Evolutionary conservation across 2,888 invertebrate species (phyloP).

Genomic region (Mesochorus sp.): DNA sequence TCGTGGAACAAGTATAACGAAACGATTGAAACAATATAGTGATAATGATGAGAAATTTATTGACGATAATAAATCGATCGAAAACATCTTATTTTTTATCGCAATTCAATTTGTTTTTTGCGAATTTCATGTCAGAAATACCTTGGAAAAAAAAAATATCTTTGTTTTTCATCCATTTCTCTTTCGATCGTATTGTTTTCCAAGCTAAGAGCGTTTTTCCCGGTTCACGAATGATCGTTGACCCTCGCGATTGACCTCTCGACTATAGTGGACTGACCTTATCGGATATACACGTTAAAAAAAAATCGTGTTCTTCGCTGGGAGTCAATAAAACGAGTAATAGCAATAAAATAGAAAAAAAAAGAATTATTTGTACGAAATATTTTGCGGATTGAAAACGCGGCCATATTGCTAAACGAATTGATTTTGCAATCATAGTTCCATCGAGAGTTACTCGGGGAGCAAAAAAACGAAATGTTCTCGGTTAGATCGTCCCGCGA

Average conservation of each 20-base stretch:
- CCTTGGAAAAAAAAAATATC: background rate
- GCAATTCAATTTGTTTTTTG: background rate
- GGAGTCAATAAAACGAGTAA: no score
- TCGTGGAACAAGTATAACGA: no score
- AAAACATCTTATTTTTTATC: background rate
- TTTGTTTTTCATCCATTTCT: background rate
- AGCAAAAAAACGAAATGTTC: background rate
- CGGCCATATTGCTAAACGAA: no score
- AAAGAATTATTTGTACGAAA: no score
- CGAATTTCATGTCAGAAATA: background rate
- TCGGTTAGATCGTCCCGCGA: no score
- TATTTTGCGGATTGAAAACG: no score
- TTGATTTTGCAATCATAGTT: no score
- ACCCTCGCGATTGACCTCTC: constrained; percentile 42
- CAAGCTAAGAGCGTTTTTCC: constrained; percentile 19
- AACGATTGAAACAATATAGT: no score
- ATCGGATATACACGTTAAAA: constrained; percentile 13
- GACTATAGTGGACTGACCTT: constrained; percentile 20
- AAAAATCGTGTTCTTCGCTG: constrained; percentile 12
- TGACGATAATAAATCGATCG: background rate
- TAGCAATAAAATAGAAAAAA: no score
- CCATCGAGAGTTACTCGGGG: background rate
- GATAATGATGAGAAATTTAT: no score
- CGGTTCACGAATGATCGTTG: constrained; percentile 41
- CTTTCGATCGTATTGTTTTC: background rate